Percentiles rank a stretch among this genome's conserved stretches.
Conservation (phyloP, 2,797 vertebrate species). For the Eupleurogrammus muticus region DNA sequence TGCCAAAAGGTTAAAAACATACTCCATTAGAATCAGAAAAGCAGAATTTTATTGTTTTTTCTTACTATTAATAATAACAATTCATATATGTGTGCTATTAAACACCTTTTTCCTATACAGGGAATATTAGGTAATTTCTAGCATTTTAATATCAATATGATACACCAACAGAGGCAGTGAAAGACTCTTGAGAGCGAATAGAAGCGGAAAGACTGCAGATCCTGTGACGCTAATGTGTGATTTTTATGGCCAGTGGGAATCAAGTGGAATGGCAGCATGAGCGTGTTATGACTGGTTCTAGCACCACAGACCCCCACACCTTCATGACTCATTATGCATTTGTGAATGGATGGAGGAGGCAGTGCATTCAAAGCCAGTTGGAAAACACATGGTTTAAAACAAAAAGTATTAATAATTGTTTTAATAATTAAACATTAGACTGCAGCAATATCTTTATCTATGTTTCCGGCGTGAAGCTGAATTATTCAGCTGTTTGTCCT, state of each 20-base stretch:
- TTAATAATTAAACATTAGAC: background rate
- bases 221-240: background rate
- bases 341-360: background rate
- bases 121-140: background rate
- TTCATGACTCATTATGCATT: background rate
- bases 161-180: background rate
- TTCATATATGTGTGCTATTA: too few species aligned
- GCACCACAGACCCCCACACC: background rate
- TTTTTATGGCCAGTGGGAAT: slow-evolving; percentile 2
- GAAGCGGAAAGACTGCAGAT: background rate
- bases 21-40: background rate
- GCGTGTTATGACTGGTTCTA: slow-evolving; percentile 2
- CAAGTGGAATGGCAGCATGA: slow-evolving; percentile 1
- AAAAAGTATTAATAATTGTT: too few species aligned
- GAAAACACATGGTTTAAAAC: background rate
- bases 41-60: too few species aligned
- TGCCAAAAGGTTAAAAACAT: too few species aligned
- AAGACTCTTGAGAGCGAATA: background rate
- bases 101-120: too few species aligned
- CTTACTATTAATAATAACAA: too few species aligned
- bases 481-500: background rate
- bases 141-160: background rate
- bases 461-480: background rate
- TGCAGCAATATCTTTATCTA: background rate
- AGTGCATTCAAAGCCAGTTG: background rate